Base-by-base conservation (phyloP, 2,113 vertebrate species). In the Galemys pyrenaicus region DNA sequence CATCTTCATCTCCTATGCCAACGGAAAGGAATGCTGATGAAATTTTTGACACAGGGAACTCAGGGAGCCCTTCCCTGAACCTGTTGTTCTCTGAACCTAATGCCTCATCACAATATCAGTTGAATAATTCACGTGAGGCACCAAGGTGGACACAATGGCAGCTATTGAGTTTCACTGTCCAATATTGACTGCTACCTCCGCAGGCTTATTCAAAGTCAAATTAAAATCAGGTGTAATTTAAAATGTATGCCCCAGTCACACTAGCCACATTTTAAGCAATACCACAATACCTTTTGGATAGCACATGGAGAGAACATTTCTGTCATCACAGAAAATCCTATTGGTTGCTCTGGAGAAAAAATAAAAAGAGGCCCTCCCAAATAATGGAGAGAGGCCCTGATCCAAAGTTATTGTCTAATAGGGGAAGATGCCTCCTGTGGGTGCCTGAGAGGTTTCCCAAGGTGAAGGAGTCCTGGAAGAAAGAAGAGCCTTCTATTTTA, bases 151-250 rank as follows among this genome's bases (percentile, higher is more conserved):
- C 65, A 19, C 0, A 5, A 35, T 0, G 26, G 28, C 6, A n/a
- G 7, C 9, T 26, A 4, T 28, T 12, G 3, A 73, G 15, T 15
- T 2, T 2, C 41, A 3, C 1, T 16, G 20, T 56, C 56, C 16
- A 22, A 3, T 20, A 30, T n/a, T n/a, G n/a, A n/a, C 26, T 1
- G 2, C 15, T 26, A 7, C 41, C 35, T 32, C 19, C 4, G 16
- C 26, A 6, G 11, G 19, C 4, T 24, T 15, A 13, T 64, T 46
- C 37, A 49, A 64, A 79, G 19, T 46, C 67, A 87, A 22, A 78
- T 71, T 81, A 16, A 88, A 85, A 3, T 64, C 11, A 93, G 37
- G 32, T n/a, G 41, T 44, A 86, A 84, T 37, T 44, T 71, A 51
- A 92, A 78, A 12, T 54, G 54, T 32, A 6, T 37, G 56, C 39